These are phyloP conservation scores for Palaemon carinicauda DNA, from an alignment of 1,140 invertebrate species.

Conservation along the genomic window DNA sequence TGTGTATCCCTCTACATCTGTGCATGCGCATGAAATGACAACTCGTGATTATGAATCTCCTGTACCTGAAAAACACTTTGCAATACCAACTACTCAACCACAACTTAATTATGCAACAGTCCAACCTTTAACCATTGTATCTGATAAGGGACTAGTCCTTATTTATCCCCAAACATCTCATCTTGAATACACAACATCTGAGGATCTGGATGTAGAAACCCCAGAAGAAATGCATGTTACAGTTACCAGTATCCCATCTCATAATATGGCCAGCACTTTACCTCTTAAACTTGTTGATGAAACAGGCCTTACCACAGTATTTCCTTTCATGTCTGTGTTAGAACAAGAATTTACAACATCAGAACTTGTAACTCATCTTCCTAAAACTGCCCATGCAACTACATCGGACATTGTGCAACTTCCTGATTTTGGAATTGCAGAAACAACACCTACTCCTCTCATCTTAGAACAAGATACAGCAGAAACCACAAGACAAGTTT, in stretches of 20 bases:
- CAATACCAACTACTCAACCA: not conserved
- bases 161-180: not conserved
- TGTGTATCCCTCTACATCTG: not conserved
- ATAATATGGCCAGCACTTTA: not conserved
- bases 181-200: not conserved
- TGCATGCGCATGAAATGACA: not conserved
- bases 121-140: not conserved
- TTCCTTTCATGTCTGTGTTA: not conserved
- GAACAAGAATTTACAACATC: not conserved
- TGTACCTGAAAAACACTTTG: not conserved
- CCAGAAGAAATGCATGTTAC: not conserved
- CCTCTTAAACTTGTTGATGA: slow-evolving; percentile 21
- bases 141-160: not conserved
- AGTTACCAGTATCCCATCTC: not conserved
- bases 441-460: not conserved
- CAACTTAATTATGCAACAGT: not conserved
- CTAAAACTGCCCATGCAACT: not conserved
- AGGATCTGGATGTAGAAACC: not conserved
- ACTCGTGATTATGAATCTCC: not conserved
- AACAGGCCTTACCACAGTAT: slow-evolving; percentile 1
- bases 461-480: not conserved
- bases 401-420: too few relatives aligned
- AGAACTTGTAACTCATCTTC: not conserved
- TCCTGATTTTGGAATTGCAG: not conserved
- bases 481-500: not conserved